phyloP scores from a whole-genome alignment of 2,797 vertebrate species.

The Poeciliopsis gracilis region DNA sequence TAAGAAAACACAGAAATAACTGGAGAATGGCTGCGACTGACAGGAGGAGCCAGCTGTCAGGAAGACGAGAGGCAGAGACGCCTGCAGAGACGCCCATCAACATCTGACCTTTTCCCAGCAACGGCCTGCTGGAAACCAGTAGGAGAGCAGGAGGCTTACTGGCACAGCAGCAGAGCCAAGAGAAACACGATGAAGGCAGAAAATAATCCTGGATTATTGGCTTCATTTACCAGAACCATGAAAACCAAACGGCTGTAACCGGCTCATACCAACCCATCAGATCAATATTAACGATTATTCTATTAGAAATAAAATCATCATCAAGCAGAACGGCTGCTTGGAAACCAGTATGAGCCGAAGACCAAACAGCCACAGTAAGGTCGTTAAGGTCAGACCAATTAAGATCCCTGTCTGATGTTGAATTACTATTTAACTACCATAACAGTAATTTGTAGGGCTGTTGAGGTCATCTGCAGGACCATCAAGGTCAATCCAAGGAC shows the following conservation, averaged over 20 bases:
- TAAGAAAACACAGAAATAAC: not conserved
- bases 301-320: too few species aligned
- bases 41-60: not conserved
- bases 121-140: not conserved
- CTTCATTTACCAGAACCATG: not conserved
- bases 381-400: too few species aligned
- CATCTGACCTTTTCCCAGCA: slow-evolving; percentile 45
- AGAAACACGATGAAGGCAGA: not conserved
- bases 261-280: too few species aligned
- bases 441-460: too few species aligned
- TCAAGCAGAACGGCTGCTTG: too few species aligned
- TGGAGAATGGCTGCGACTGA: not conserved
- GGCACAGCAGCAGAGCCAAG: not conserved
- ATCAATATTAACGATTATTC: too few species aligned
- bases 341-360: too few species aligned
- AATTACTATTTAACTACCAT: too few species aligned
- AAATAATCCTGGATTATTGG: not conserved
- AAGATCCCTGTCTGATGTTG: too few species aligned
- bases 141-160: not conserved
- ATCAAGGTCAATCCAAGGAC: too few species aligned
- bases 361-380: not conserved
- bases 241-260: not conserved
- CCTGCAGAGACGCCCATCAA: slow-evolving; percentile 38
- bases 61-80: slow-evolving; percentile 17
- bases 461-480: not conserved